Evolutionary conservation across 2,888 invertebrate genomes (phyloP), one percentile per base, ranked within the genome.

Genomic region (Aethes cnicana): DNA sequence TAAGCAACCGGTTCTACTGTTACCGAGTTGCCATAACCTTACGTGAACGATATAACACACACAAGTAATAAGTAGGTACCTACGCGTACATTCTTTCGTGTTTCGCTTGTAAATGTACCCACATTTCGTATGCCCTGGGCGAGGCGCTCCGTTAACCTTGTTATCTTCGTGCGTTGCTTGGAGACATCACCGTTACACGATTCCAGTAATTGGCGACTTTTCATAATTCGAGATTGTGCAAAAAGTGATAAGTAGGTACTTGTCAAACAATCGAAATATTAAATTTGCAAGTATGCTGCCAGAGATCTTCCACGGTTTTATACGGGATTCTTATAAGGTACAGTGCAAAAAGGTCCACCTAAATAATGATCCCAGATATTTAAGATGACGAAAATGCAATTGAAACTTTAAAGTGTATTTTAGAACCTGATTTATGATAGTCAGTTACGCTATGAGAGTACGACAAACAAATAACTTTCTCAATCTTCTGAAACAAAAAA

Each of bases 11-110:
- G 52, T 52, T 44, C 26, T 23, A 39, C 52, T 39, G 52, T 52
- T 52, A 52, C 52, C 52, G 16, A 46, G 52, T 52, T 46, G 46
- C 36, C 52, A 52, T 52, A 52, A 52, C 44, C 52, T 52, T 52
- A 52, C 46, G 52, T 52, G 52, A 39, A 52, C 52, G 52, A 46
- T 52, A 52, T 52, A 52, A 52, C 46, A 39, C 39, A 33, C 39
- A 23, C 37, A 30, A 47, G 21, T 23, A 47, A 39, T 28, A 47
- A 46, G 32, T 28, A 47, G 39, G 32, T 44, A 16, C 46, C 37
- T 39, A 39, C 46, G 32, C 46, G 50, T 36, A 36, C 44, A 52
- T 46, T 52, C 44, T 52, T 46, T 52, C 52, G 46, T 52, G 52
- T 46, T 52, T 52, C 23, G 52, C 52, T 44, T 52, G 32, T 44